Percentiles rank a stretch among this genome's conserved stretches.
phyloP scores from a whole-genome alignment of 2,797 vertebrate species.

The Rousettus madagascariensis region DNA sequence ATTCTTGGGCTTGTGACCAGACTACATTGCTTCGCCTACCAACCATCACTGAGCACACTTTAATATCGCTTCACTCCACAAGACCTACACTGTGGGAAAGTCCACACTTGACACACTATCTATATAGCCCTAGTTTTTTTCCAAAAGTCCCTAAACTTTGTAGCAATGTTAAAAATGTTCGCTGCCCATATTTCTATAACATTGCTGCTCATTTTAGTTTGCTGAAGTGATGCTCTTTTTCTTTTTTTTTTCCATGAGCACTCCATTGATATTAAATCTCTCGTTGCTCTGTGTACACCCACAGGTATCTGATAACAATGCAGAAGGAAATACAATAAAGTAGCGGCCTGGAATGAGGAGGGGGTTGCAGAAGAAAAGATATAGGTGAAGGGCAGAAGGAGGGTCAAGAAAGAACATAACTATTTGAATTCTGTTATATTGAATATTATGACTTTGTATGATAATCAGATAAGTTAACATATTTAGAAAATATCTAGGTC shows the following conservation, averaged over 20 bases:
- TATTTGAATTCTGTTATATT: not conserved
- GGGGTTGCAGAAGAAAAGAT: not conserved
- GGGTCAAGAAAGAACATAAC: not conserved
- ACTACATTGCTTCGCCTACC: constrained; percentile 72
- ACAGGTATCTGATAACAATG: not conserved
- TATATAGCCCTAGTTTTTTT: not conserved
- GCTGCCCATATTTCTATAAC: not conserved
- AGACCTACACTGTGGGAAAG: constrained; percentile 30
- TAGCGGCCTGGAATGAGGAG: not conserved
- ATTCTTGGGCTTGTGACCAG: constrained; percentile 77
- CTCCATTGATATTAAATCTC: not conserved
- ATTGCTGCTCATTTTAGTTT: constrained; percentile 51
- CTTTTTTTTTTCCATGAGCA: not conserved
- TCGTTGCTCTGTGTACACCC: not conserved
- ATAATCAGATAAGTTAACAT: not conserved
- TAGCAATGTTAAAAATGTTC: not conserved
- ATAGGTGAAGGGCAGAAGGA: not conserved
- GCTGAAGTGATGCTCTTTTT: not conserved
- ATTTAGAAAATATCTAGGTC: not conserved
- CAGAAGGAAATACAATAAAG: not conserved
- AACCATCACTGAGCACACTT: constrained; percentile 47
- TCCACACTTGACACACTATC: constrained; percentile 36
- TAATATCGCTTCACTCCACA: constrained; percentile 43
- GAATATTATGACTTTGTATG: not conserved
- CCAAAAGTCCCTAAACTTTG: constrained; percentile 11